phyloP scores from a whole-genome alignment of 1,140 invertebrate genomes.

The Drosophila nasuta region DNA sequence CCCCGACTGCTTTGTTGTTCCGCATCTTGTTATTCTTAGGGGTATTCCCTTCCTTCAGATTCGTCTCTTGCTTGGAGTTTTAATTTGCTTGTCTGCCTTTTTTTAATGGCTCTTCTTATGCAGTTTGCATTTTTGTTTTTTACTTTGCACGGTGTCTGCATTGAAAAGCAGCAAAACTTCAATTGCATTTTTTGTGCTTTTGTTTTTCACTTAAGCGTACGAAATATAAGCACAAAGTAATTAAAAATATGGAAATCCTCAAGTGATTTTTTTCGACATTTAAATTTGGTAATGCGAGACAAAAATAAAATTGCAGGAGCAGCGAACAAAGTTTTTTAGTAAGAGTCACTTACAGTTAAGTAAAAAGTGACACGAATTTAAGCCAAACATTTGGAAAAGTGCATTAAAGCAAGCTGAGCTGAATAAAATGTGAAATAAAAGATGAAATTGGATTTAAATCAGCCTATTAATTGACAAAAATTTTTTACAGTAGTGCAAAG shows the following conservation, averaged over 20 bases:
- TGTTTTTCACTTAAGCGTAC: slow-evolving; percentile 38
- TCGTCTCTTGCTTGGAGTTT: slow-evolving; percentile 51
- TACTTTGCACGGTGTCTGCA: slow-evolving; percentile 31
- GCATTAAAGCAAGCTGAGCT: no score
- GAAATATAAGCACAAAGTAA: slow-evolving; percentile 54
- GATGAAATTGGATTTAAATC: no score
- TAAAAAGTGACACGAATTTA: neutral
- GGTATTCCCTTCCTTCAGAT: slow-evolving; percentile 22
- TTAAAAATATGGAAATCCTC: slow-evolving; percentile 67
- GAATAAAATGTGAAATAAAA: no score
- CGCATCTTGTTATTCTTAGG: slow-evolving; percentile 36
- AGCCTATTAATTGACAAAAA: no score
- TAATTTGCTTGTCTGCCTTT: slow-evolving; percentile 75
- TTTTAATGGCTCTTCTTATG: slow-evolving; percentile 79
- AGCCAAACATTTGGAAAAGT: no score
- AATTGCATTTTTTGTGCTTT: slow-evolving; percentile 52
- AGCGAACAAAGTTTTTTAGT: no score
- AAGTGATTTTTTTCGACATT: neutral
- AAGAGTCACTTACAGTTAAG: neutral
- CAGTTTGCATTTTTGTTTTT: slow-evolving; percentile 47
- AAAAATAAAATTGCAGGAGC: neutral
- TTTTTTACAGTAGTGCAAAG: no score
- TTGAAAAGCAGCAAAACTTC: slow-evolving; percentile 59
- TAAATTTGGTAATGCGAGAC: neutral
- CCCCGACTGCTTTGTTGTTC: slow-evolving; percentile 35